Evolutionary conservation across 1,140 invertebrate species (phyloP).

Genomic region (Drosophila tsacasi): DNA sequence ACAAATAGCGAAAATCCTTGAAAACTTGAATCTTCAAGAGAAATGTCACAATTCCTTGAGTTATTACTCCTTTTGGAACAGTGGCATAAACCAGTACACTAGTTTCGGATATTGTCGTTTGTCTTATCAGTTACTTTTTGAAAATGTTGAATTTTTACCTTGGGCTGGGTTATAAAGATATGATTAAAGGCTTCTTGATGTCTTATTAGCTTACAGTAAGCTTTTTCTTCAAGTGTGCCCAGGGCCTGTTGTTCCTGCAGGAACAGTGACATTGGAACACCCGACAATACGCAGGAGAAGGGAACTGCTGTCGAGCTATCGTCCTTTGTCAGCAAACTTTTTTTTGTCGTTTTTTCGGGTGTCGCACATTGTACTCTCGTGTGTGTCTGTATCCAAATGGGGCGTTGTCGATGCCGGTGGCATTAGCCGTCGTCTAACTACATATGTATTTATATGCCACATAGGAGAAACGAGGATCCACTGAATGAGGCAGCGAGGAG

Average conservation of each 20-base stretch:
- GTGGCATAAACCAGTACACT: neutral
- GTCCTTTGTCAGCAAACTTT: constrained; percentile 39
- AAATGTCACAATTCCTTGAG: neutral
- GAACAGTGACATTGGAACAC: constrained; percentile 41
- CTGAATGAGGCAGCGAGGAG: constrained; percentile 9
- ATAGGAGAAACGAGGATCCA: neutral
- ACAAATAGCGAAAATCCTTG: neutral
- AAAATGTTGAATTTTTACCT: neutral
- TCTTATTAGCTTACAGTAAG: neutral
- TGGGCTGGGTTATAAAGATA: neutral
- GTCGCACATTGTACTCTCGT: constrained; percentile 3
- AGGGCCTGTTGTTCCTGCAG: constrained; percentile 22
- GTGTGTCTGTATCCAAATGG: constrained; percentile 44
- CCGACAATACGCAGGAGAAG: neutral
- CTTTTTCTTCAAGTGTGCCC: constrained; percentile 11
- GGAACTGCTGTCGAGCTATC: constrained; percentile 16
- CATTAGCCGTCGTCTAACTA: constrained; percentile 23
- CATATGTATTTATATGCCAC: constrained; percentile 13
- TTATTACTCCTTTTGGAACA: neutral
- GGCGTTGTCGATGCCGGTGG: constrained; percentile 52
- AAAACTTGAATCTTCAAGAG: neutral
- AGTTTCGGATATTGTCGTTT: neutral
- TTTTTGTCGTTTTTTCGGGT: constrained; percentile 27
- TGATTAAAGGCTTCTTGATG: too few relatives aligned
- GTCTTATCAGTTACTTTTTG: neutral